Conservation (phyloP, 2,888 invertebrate species). For the Apamea monoglypha region DNA sequence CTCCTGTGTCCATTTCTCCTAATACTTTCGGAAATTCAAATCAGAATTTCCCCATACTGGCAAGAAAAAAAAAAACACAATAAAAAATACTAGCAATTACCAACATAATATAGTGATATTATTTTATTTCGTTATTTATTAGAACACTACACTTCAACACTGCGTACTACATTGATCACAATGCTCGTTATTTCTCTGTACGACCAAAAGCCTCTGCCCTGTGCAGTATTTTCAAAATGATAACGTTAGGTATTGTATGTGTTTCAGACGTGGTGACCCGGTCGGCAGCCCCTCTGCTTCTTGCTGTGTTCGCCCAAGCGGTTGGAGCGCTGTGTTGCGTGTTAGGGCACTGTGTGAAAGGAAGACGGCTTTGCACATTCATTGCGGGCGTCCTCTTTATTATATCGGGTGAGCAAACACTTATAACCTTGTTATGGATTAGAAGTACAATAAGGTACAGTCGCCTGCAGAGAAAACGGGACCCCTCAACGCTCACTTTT, state of each 20-base stretch:
- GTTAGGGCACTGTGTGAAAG: constrained; percentile 94
- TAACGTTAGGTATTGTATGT: not conserved
- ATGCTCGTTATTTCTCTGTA: not conserved
- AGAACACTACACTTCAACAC: not conserved
- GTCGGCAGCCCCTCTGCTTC: constrained; percentile 95
- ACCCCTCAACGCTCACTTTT: no score
- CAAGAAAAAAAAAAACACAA: not conserved
- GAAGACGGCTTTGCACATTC: constrained; percentile 95
- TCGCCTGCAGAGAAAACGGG: no score
- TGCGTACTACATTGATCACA: not conserved
- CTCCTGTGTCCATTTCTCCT: no score
- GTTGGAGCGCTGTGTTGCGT: constrained; percentile 95
- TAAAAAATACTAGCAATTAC: not conserved
- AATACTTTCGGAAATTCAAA: not conserved
- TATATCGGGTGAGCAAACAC: constrained; percentile 93
- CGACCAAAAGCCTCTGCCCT: not conserved
- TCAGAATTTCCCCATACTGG: not conserved
- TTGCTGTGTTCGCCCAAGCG: constrained; percentile 94
- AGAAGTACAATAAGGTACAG: not conserved
- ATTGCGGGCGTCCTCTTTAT: constrained; percentile 96
- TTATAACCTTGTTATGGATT: not conserved
- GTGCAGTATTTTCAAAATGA: not conserved
- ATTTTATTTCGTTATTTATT: not conserved
- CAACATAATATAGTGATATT: not conserved
- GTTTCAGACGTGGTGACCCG: constrained; percentile 96